Evolutionary conservation across 2,888 invertebrate genomes (phyloP).

Genomic region (Lepidonotus clava): DNA sequence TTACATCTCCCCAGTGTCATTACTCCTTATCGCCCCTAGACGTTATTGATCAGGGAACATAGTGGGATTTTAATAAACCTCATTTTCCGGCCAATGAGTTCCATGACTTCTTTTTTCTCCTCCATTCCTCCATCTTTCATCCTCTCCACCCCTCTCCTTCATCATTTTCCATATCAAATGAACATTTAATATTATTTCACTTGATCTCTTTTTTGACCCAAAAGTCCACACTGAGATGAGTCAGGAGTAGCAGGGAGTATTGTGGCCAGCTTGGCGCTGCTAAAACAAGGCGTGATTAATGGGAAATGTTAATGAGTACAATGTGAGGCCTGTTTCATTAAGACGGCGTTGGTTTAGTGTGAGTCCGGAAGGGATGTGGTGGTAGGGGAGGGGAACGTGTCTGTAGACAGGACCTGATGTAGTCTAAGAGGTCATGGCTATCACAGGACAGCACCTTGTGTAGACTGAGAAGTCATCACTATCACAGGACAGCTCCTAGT

Average conservation of each 20-base stretch:
- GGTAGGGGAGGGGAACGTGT: not conserved
- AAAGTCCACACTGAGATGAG: not conserved
- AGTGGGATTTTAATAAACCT: too few species aligned
- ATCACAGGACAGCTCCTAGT: too few species aligned
- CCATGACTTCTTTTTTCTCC: not conserved
- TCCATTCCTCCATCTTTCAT: not conserved
- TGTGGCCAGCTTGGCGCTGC: not conserved
- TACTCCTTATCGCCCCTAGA: too few species aligned
- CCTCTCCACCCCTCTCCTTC: not conserved
- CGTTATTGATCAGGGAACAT: too few species aligned
- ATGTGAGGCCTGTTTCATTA: not conserved
- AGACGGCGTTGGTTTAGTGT: not conserved
- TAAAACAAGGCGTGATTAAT: constrained; percentile 28
- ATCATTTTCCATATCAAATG: not conserved
- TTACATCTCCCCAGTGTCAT: too few species aligned
- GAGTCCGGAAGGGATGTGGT: not conserved
- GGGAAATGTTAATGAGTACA: not conserved
- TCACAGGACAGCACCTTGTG: too few species aligned
- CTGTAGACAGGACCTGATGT: not conserved
- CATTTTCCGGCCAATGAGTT: too few species aligned
- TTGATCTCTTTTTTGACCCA: not conserved
- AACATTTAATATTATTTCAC: not conserved
- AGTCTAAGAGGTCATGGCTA: too few species aligned
- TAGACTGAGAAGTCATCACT: too few species aligned
- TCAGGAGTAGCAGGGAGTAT: not conserved